Base-by-base conservation (phyloP, 2,113 vertebrate species). In the Gobius niger region DNA sequence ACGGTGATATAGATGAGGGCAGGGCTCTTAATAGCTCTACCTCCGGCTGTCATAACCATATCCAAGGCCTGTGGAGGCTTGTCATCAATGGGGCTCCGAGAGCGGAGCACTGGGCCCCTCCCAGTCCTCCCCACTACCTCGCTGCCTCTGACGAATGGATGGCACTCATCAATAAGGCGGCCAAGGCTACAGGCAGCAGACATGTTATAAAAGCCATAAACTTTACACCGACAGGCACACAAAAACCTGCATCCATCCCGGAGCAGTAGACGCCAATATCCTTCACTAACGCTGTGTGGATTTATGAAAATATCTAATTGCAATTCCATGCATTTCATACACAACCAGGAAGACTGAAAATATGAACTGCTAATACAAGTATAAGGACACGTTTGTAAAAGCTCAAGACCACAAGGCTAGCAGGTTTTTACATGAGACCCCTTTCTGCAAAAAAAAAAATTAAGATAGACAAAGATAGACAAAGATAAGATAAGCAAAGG, bases 71-170 rank as follows among this genome's bases (percentile, higher is more conserved):
- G 73, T 82, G 77, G 82, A 41, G 54, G 74, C 44, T 61, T 61
- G 59, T 51, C 9, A 50, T 80, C 76, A 77, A 65, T 81, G 70
- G 72, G 64, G 81, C 72, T 83, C 66, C 66, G 73, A 78, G 84
- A 83, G 65, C 86, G 16, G 81, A 85, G 76, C 84, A 84, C 70
- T 0, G 24, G 68, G 68, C 62, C 82, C 77, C 73, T 78, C 76
- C 73, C 68, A 81, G 80, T 84, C 82, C 84, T 82, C 76, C 24
- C 70, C 62, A 78, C 73, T 70, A 81, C 74, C 72, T 83, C 65
- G 0, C 67, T 66, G 59, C 50, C 40, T 12, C 68, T 83, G 77
- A 89, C 40, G 47, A 73, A 84, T 85, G 68, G 68, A 46, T 64
- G 60, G 51, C 68, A 67, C 66, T 77, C 73, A 73, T 47, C 6